Conservation (phyloP, 2,797 vertebrate species). For the Malacoctenus gilli region DNA sequence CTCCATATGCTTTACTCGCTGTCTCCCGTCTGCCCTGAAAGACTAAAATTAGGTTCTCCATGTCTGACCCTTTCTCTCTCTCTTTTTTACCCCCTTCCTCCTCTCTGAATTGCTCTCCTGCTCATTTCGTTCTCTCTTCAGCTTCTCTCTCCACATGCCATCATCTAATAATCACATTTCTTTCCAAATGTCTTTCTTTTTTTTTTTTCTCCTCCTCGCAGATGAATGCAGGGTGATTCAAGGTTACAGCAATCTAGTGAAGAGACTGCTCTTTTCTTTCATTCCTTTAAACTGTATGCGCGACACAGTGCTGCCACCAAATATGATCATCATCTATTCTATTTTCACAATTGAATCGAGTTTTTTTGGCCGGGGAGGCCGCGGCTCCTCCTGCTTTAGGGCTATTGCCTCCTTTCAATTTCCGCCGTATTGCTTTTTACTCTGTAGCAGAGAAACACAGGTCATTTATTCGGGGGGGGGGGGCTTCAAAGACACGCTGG, state of each 20-base stretch:
- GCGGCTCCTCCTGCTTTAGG: slow-evolving; percentile 32
- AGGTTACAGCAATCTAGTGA: slow-evolving; percentile 61
- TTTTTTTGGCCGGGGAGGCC: slow-evolving; percentile 47
- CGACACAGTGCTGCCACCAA: slow-evolving; percentile 49
- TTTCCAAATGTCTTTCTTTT: slow-evolving; percentile 48
- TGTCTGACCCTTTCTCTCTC: slow-evolving; percentile 17
- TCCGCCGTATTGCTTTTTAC: slow-evolving; percentile 52
- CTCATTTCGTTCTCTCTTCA: not conserved
- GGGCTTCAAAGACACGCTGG: slow-evolving; percentile 7
- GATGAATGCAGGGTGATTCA: slow-evolving; percentile 58
- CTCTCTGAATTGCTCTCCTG: not conserved
- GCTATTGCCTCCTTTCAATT: slow-evolving; percentile 60
- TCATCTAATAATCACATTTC: slow-evolving; percentile 66
- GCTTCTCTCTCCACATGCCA: slow-evolving; percentile 23
- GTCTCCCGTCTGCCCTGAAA: slow-evolving; percentile 26
- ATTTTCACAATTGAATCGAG: slow-evolving; percentile 62
- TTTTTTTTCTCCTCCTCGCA: slow-evolving; percentile 5
- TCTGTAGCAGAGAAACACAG: slow-evolving; percentile 13
- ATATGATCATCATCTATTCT: slow-evolving; percentile 60
- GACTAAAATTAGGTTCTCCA: slow-evolving; percentile 38
- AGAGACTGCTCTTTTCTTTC: slow-evolving; percentile 34
- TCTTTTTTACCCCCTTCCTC: not conserved
- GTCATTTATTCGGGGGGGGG: slow-evolving; percentile 44
- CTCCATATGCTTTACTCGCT: slow-evolving; percentile 34
- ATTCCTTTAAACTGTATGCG: slow-evolving; percentile 6